Evolutionary conservation across 2,888 invertebrate genomes (phyloP).

Genomic region (Liopterus haemorrhoidalis): DNA sequence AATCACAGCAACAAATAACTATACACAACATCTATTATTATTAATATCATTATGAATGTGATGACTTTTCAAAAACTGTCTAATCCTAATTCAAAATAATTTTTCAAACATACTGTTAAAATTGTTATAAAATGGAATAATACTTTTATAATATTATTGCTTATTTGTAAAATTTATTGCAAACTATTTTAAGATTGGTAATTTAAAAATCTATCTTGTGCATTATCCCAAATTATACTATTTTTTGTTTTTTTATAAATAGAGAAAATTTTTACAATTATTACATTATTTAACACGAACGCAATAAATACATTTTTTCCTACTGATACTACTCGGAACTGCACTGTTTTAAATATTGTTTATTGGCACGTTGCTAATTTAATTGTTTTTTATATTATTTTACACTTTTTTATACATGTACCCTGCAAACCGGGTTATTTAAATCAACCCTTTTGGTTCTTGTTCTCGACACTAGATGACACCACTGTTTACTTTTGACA

Average conservation of each 20-base stretch:
- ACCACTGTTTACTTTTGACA: neutral
- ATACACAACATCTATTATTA: conserved; percentile 41
- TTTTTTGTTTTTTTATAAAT: too few species aligned
- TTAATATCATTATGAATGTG: too few species aligned
- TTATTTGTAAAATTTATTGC: conserved; percentile 24
- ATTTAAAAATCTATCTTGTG: conserved; percentile 23
- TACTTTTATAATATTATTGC: conserved; percentile 24
- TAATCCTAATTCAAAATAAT: too few species aligned
- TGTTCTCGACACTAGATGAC: conserved; percentile 8
- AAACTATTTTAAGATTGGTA: conserved; percentile 18
- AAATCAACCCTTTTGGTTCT: conserved; percentile 11
- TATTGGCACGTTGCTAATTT: conserved; percentile 21
- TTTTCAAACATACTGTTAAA: too few species aligned
- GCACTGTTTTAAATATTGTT: conserved; percentile 17
- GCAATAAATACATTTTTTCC: too few species aligned
- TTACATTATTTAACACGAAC: conserved; percentile 20
- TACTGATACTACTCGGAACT: conserved; percentile 18
- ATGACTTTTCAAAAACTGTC: too few species aligned
- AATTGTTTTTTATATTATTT: conserved; percentile 12
- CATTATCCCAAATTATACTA: conserved; percentile 22
- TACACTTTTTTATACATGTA: conserved; percentile 32
- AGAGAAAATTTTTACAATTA: too few species aligned
- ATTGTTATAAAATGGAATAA: too few species aligned
- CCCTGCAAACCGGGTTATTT: conserved; percentile 39
- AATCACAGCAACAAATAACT: conserved; percentile 49